These are phyloP conservation scores for Entelurus aequoreus DNA, from an alignment of 2,113 vertebrate genomes.

Conservation along the genomic window DNA sequence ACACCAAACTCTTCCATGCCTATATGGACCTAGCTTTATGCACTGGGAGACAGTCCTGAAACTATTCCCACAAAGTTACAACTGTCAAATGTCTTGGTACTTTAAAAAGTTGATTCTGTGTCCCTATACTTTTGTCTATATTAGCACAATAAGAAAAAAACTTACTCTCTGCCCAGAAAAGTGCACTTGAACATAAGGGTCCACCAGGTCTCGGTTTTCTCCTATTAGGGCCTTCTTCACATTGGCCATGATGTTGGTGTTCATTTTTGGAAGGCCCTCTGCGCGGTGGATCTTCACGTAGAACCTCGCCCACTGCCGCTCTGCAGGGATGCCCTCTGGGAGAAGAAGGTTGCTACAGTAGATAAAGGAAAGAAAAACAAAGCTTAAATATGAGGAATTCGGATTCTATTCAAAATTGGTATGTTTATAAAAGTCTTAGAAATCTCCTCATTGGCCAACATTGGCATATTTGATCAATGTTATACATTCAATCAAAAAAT, in stretches of 20 bases:
- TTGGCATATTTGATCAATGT: too few relatives aligned
- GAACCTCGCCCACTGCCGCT: slow-evolving; percentile 94
- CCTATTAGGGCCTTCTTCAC: slow-evolving; percentile 97
- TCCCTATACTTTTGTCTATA: background rate
- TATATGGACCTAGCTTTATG: too few relatives aligned
- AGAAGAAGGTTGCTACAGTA: slow-evolving; percentile 85
- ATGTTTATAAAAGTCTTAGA: too few relatives aligned
- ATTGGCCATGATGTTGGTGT: slow-evolving; percentile 97
- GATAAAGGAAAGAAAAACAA: slow-evolving; percentile 8
- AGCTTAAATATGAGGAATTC: background rate
- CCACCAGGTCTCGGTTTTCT: slow-evolving; percentile 93
- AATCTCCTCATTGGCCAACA: too few relatives aligned
- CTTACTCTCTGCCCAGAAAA: slow-evolving; percentile 95
- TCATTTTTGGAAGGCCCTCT: slow-evolving; percentile 94
- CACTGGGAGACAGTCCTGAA: too few relatives aligned
- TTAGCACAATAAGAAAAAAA: background rate
- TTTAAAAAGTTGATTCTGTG: too few relatives aligned
- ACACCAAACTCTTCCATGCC: too few relatives aligned
- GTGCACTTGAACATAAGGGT: slow-evolving; percentile 91
- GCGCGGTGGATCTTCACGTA: slow-evolving; percentile 90
- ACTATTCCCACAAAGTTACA: too few relatives aligned
- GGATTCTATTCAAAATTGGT: too few relatives aligned
- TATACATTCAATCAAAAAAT: too few relatives aligned
- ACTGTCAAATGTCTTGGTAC: too few relatives aligned
- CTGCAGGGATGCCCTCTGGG: slow-evolving; percentile 86